Percentiles rank a stretch among this genome's conserved stretches.
Evolutionary conservation across 2,113 vertebrate species (phyloP).

Genomic region (Colossoma macropomum): DNA sequence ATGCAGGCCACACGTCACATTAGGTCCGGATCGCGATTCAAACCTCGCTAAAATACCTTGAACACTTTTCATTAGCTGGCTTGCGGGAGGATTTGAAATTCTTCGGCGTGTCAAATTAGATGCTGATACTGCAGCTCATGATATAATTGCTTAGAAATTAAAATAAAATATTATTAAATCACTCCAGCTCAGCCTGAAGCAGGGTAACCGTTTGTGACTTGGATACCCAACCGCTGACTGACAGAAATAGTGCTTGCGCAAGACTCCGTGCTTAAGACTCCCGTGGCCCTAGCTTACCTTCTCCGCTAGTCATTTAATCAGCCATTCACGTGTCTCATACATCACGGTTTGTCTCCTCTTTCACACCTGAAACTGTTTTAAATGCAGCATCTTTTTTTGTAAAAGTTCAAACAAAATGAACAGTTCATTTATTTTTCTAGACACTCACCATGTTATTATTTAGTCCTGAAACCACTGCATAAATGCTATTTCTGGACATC

Average conservation of each 20-base stretch:
- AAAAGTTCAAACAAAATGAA: not conserved
- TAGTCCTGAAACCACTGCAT: not conserved
- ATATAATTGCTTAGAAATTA: slow-evolving; percentile 65
- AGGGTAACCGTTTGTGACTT: slow-evolving; percentile 54
- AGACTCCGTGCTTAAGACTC: slow-evolving; percentile 1
- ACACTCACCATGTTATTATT: not conserved
- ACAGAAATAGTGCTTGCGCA: not conserved
- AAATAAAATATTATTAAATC: slow-evolving; percentile 56
- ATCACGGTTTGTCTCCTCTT: not conserved
- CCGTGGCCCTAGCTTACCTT: slow-evolving; percentile 4
- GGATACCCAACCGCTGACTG: slow-evolving; percentile 45
- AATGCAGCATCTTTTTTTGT: not conserved
- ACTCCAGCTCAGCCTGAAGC: slow-evolving; percentile 51
- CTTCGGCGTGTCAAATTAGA: slow-evolving; percentile 46
- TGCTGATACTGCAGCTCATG: slow-evolving; percentile 46
- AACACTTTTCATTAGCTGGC: slow-evolving; percentile 40
- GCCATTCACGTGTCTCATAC: not conserved
- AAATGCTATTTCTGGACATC: not conserved
- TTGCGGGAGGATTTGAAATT: slow-evolving; percentile 41
- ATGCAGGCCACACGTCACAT: not conserved
- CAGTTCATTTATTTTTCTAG: too few relatives aligned
- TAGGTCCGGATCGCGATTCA: not conserved
- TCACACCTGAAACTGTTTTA: not conserved
- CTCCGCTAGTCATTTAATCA: not conserved
- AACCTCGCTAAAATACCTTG: slow-evolving; percentile 46